Evolutionary conservation across 2,797 vertebrate genomes (phyloP).

Genomic region (Gymnopithys bicolor): DNA sequence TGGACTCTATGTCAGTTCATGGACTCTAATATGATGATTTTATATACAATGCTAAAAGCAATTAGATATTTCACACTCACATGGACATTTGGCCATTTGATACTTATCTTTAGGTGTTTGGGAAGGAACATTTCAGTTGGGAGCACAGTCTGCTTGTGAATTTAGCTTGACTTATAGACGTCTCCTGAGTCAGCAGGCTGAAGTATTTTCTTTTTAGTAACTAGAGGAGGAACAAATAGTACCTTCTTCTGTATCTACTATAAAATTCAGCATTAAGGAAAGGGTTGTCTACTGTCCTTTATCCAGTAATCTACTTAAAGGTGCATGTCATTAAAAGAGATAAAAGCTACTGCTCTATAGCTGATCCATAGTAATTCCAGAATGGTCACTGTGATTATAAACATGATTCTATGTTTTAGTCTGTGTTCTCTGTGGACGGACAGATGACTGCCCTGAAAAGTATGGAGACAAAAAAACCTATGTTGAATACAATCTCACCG

Average conservation of each 20-base stretch:
- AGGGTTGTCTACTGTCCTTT: background rate
- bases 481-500: constrained; percentile 81
- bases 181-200: background rate
- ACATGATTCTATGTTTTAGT: constrained; percentile 72
- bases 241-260: background rate
- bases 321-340: background rate
- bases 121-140: background rate
- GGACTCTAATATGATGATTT: background rate
- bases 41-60: background rate
- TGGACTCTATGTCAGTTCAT: background rate
- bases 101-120: background rate
- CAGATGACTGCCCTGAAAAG: constrained; percentile 87
- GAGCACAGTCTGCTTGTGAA: background rate
- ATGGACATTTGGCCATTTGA: background rate
- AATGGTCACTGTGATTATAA: background rate
- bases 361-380: background rate
- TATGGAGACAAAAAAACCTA: constrained; percentile 91
- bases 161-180: background rate
- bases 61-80: background rate
- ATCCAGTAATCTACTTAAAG: background rate
- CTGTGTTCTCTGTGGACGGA: constrained; percentile 87
- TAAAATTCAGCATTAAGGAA: background rate
- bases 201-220: background rate
- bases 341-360: background rate
- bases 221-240: background rate